Percentiles rank a stretch among this genome's conserved stretches.
These are phyloP conservation scores for Kryptopterus vitreolus DNA, from an alignment of 2,797 vertebrate genomes.

Conservation along the genomic window DNA sequence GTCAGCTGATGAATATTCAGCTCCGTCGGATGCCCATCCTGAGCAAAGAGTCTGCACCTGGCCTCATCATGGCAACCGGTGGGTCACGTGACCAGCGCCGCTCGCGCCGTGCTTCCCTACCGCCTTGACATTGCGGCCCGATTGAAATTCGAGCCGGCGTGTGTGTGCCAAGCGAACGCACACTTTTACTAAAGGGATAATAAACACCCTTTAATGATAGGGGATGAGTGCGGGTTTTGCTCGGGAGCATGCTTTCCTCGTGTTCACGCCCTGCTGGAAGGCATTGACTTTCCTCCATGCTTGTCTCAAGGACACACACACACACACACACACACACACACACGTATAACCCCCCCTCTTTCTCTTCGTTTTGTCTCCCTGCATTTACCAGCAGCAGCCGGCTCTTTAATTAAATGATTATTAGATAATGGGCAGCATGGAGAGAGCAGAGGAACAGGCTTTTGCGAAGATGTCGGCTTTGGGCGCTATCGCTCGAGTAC, in stretches of 20 bases:
- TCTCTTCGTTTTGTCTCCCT: constrained; percentile 17
- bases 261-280: constrained; percentile 43
- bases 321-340: too few relatives aligned
- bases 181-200: constrained; percentile 18
- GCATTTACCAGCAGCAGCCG: constrained; percentile 37
- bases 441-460: constrained; percentile 31
- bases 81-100: constrained; percentile 26
- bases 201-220: constrained; percentile 35
- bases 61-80: constrained; percentile 95
- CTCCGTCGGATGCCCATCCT: constrained; percentile 91
- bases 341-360: background rate
- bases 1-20: constrained; percentile 93
- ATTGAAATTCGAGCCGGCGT: background rate
- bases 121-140: background rate
- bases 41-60: constrained; percentile 94
- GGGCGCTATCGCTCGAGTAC: constrained; percentile 61
- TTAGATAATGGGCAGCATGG: constrained; percentile 61
- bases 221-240: background rate
- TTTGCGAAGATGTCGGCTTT: constrained; percentile 42
- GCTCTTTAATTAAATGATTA: constrained; percentile 67
- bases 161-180: background rate
- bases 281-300: constrained; percentile 54
- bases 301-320: constrained; percentile 22
- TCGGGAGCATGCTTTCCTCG: constrained; percentile 17
- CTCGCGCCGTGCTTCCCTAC: background rate